Evolutionary conservation across 23 tunicate genomes (phyloP).

Genomic region (Ciona savignyi): DNA sequence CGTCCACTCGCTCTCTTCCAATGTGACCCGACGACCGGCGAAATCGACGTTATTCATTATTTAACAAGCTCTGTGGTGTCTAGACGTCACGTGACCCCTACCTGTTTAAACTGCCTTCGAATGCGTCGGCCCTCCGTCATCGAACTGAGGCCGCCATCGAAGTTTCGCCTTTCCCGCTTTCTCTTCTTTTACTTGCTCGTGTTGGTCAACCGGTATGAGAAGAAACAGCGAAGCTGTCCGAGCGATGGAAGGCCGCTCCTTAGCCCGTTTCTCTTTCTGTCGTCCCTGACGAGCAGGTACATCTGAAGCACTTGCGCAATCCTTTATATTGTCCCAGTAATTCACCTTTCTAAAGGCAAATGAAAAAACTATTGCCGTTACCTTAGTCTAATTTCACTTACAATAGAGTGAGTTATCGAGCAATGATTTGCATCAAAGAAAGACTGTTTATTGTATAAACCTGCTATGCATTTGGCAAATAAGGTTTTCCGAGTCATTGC

Average conservation of each 20-base stretch:
- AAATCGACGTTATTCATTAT: slow-evolving; percentile 28
- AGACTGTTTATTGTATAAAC: no score
- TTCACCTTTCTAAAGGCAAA: no score
- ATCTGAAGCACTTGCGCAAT: not conserved
- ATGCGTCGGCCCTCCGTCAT: slow-evolving; percentile 1
- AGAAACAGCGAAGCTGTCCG: not conserved
- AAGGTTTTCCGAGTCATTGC: no score
- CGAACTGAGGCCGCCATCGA: not conserved
- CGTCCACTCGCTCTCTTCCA: slow-evolving; percentile 25
- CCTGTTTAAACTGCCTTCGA: slow-evolving; percentile 19
- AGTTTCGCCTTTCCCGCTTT: not conserved
- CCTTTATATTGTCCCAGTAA: no score
- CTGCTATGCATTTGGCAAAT: no score
- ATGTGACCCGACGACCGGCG: slow-evolving; percentile 29
- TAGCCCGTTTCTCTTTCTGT: not conserved
- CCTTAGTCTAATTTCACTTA: no score
- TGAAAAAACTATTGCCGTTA: no score
- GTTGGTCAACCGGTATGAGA: not conserved
- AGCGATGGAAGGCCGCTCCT: not conserved
- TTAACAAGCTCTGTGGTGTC: slow-evolving; percentile 25
- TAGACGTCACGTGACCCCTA: slow-evolving; percentile 25
- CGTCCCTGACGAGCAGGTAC: not conserved
- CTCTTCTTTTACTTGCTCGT: not conserved
- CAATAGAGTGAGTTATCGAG: no score
- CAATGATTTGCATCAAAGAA: no score